A percentile compares a stretch with the other conserved stretches of the same genome.
These are phyloP conservation scores for Huso huso DNA, from an alignment of 2,797 vertebrate species.

Conservation along the genomic window DNA sequence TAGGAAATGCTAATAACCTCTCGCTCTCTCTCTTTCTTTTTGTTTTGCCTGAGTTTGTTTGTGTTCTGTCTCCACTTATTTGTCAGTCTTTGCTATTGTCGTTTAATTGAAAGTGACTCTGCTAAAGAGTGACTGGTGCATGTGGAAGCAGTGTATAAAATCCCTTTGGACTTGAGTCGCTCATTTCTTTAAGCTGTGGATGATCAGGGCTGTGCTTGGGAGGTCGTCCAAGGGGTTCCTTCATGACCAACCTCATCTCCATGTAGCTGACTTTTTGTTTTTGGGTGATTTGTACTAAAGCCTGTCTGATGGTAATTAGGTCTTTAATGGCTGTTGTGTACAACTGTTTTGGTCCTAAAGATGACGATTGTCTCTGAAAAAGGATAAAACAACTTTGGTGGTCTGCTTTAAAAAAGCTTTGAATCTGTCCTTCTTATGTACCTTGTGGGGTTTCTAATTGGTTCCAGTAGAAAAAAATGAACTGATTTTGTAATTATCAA, in stretches of 20 bases:
- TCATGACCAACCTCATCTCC: slow-evolving; percentile 46
- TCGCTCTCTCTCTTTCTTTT: too few species aligned
- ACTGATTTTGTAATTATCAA: neutral
- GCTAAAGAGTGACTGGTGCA: too few species aligned
- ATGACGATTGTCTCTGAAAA: neutral
- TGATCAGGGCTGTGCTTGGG: neutral
- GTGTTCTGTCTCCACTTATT: too few species aligned
- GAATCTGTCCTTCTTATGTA: neutral
- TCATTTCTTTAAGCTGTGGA: too few species aligned
- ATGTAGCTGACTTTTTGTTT: slow-evolving; percentile 48
- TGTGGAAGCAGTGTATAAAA: too few species aligned
- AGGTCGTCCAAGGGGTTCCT: neutral
- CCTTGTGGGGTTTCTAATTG: neutral
- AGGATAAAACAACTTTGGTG: neutral
- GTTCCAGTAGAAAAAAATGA: neutral
- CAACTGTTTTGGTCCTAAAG: slow-evolving; percentile 35
- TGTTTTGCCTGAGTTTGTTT: too few species aligned
- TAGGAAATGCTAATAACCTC: too few species aligned
- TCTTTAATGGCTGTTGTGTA: slow-evolving; percentile 37
- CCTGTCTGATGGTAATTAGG: slow-evolving; percentile 69
- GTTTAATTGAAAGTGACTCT: too few species aligned
- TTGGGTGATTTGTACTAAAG: slow-evolving; percentile 43
- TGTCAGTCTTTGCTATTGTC: too few species aligned
- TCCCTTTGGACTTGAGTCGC: too few species aligned
- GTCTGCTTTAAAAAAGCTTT: neutral